phyloP scores from a whole-genome alignment of 1,140 invertebrate genomes.

The Lordiphosa mommai region DNA sequence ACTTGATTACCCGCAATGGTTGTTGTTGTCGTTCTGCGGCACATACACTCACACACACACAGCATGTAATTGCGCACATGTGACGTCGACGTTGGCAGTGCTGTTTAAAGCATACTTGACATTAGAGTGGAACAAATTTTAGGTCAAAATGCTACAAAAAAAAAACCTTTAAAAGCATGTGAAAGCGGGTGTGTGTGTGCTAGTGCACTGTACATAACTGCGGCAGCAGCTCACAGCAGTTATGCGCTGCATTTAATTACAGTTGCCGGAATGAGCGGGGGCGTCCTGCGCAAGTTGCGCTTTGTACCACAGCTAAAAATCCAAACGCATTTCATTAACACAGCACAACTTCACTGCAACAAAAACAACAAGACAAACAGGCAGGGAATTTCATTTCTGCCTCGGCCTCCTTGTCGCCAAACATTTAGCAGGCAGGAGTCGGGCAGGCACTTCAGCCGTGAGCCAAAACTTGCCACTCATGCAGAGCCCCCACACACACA shows the following conservation, averaged over 20 bases:
- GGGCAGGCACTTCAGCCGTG: constrained; percentile 52
- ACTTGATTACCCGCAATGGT: constrained; percentile 73
- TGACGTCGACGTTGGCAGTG: constrained; percentile 20
- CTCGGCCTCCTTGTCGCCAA: constrained; percentile 42
- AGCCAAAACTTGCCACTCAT: constrained; percentile 58
- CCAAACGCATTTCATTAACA: constrained; percentile 74
- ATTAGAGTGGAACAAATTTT: constrained; percentile 61
- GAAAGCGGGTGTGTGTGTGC: constrained; percentile 1
- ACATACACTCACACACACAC: constrained; percentile 16
- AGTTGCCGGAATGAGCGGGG: constrained; percentile 33
- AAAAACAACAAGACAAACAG: constrained; percentile 32
- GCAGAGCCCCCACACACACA: not conserved
- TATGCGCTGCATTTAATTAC: constrained; percentile 76
- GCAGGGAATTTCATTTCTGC: constrained; percentile 46
- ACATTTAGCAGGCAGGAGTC: constrained; percentile 50
- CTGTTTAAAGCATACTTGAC: constrained; percentile 60
- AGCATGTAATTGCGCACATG: constrained; percentile 64
- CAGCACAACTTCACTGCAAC: constrained; percentile 64
- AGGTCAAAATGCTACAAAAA: constrained; percentile 65
- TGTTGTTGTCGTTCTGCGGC: constrained; percentile 45
- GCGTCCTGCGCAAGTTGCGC: constrained; percentile 42
- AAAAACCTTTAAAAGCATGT: constrained; percentile 52
- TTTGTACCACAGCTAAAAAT: constrained; percentile 52
- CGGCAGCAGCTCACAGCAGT: constrained; percentile 51
- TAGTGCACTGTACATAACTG: constrained; percentile 44